Conservation (phyloP, 2,113 vertebrate genomes). For the Pterocles gutturalis region DNA sequence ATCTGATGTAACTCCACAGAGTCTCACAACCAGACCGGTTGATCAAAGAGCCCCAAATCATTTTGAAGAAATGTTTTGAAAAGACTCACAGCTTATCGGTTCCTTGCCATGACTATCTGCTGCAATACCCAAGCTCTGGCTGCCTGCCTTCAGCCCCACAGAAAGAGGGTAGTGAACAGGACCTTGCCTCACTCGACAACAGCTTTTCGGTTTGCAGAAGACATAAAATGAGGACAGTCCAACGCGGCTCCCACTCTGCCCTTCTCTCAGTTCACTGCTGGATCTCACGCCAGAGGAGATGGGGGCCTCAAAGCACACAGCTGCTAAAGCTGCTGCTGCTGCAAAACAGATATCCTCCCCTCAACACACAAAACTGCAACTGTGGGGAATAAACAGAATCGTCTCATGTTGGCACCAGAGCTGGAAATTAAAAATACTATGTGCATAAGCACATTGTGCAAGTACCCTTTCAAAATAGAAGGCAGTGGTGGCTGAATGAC, state of each 20-base stretch:
- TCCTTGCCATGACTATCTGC: neutral
- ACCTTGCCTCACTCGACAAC: neutral
- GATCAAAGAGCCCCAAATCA: neutral
- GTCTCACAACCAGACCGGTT: neutral
- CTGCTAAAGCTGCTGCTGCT: conserved; percentile 35
- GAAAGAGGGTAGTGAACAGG: fast-evolving
- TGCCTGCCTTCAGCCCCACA: neutral
- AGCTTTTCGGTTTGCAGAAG: neutral
- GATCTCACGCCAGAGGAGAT: neutral
- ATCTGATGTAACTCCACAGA: neutral
- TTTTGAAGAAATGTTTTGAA: neutral
- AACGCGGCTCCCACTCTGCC: neutral
- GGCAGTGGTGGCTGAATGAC: neutral
- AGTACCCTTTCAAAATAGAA: neutral
- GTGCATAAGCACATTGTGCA: neutral
- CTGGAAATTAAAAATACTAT: conserved; percentile 6
- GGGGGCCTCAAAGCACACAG: neutral
- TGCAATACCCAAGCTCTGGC: neutral
- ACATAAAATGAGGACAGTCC: neutral
- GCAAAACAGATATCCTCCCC: neutral
- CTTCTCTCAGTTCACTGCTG: neutral
- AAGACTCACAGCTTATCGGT: neutral
- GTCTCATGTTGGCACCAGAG: neutral
- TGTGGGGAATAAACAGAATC: neutral
- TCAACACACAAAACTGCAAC: neutral